Evolutionary conservation across 2,113 vertebrate species (phyloP), one percentile per base, ranked within the genome.

Genomic region (Chelonoidis abingdonii): DNA sequence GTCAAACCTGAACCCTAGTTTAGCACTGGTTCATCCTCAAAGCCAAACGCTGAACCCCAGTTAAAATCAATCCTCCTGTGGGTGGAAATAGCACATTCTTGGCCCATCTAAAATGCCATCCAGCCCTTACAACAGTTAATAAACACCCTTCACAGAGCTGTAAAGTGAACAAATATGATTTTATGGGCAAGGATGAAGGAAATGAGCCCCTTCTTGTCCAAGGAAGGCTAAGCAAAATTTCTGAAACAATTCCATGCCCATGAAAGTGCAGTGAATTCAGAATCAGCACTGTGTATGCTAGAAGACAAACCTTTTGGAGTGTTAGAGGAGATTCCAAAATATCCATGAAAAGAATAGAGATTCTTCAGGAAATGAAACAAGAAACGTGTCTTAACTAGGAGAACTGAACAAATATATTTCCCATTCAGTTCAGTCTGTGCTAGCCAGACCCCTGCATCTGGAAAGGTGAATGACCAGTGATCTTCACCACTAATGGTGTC

Each of bases 11-110:
- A 97, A 95, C 92, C 83, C 1, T 5, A 90, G 95, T 89, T 93
- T 95, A 97, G 83, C 92, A 89, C 87, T 92, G 95, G 94, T 96
- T 94, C 95, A 95, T 92, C 92, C 96, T 95, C 88, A 57, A 89
- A 93, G 78, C 88, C 94, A 95, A 93, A 81, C 95, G 86, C 92
- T 86, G 62, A 80, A 38, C 89, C 89, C 0, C 0, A 96, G 89
- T 92, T 96, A 96, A 94, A 97, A 92, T 47, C 78, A 76, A 75
- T 96, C 62, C 92, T 35, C 92, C 81, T 86, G 79, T 0, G 3
- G 90, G 83, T 47, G 89, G 56, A 59, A 80, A 89, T 85, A 95
- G 72, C 93, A 92, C 94, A 89, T 97, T 89, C 83, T 96, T 96
- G 96, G 94, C 95, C 93, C 83, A 96, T 97, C 94, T 92, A 92